Conservation (phyloP, 2,113 vertebrate genomes). For the Azemiops feae region DNA sequence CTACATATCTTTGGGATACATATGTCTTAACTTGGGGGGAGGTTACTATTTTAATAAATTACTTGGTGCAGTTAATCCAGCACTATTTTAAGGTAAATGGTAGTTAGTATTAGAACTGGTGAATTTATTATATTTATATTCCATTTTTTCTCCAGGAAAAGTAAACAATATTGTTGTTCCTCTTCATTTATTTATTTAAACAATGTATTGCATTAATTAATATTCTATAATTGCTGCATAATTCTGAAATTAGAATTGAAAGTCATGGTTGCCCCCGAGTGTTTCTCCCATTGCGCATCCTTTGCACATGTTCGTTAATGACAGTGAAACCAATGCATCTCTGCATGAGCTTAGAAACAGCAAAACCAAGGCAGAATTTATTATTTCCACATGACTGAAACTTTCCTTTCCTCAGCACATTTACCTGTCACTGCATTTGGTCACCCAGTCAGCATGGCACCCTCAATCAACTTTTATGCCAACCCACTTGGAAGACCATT, state of each 20-base stretch:
- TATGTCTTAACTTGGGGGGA: not conserved
- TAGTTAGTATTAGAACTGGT: not conserved
- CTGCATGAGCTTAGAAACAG: constrained; percentile 16
- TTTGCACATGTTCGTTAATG: not conserved
- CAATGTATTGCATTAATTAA: not conserved
- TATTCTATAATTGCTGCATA: not conserved
- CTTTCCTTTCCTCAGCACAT: not conserved
- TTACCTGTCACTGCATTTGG: not conserved
- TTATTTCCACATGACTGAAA: constrained; percentile 13
- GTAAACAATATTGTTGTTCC: not conserved
- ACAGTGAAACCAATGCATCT: not conserved
- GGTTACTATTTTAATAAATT: not conserved
- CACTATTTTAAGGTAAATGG: not conserved
- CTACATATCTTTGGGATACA: not conserved
- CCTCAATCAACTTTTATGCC: not conserved
- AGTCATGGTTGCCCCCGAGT: not conserved
- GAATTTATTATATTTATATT: not conserved
- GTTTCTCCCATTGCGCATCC: not conserved
- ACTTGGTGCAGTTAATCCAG: not conserved
- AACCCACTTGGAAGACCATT: not conserved
- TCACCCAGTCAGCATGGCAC: not conserved
- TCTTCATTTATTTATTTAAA: not conserved
- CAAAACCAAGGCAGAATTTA: not conserved
- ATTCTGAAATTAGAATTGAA: not conserved
- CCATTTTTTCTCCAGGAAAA: not conserved